A percentile compares a stretch with the other conserved stretches of the same genome.
These are phyloP conservation scores for Syndactyla subalaris DNA, from an alignment of 2,797 vertebrate species.

Conservation along the genomic window DNA sequence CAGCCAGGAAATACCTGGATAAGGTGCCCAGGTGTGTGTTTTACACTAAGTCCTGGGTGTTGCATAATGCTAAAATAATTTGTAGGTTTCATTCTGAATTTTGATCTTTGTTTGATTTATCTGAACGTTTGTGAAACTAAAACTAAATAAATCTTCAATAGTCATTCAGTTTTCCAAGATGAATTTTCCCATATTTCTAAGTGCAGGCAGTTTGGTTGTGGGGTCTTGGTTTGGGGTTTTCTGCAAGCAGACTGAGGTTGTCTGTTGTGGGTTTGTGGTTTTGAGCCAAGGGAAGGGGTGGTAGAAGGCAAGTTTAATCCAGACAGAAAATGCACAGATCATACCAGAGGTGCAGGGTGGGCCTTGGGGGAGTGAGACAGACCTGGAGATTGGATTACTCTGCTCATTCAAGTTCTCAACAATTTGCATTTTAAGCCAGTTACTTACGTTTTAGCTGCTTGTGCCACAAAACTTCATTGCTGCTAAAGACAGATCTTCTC, in stretches of 20 bases:
- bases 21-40: neutral
- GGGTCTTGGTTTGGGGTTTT: neutral
- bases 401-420: neutral
- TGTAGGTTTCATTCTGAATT: neutral
- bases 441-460: neutral
- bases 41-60: neutral
- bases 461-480: neutral
- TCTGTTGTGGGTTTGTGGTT: neutral
- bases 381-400: neutral
- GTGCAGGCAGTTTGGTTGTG: neutral
- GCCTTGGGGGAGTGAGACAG: neutral
- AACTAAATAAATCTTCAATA: neutral
- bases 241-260: neutral
- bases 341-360: neutral
- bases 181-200: neutral
- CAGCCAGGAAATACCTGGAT: neutral
- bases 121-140: neutral
- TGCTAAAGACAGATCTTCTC: neutral
- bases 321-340: neutral
- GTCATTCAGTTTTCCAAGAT: neutral
- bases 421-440: neutral
- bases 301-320: neutral
- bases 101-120: neutral
- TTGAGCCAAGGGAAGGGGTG: neutral
- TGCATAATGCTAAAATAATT: neutral